Conservation (phyloP, 2,888 invertebrate genomes). For the Rotaria socialis region DNA sequence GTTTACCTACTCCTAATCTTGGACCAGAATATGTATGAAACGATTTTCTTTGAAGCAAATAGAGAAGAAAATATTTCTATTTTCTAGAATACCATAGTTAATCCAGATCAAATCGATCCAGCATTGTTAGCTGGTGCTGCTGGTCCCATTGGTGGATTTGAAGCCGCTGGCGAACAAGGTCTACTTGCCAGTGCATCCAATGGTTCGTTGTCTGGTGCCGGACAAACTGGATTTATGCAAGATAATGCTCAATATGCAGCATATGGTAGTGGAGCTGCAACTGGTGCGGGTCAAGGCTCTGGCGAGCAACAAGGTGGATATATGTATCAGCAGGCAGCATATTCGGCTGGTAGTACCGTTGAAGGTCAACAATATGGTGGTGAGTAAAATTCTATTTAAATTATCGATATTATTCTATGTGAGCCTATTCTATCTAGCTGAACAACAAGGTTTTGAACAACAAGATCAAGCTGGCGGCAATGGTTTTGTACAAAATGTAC, state of each 20-base stretch:
- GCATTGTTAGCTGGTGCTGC: constrained; percentile 9
- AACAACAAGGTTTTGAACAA: background rate
- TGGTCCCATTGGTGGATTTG: background rate
- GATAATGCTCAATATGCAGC: constrained; percentile 1
- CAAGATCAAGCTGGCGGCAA: background rate
- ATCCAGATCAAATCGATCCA: constrained; percentile 7
- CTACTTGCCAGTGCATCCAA: constrained; percentile 6
- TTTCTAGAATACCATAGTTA: background rate
- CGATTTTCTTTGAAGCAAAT: background rate
- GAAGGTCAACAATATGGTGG: constrained; percentile 30
- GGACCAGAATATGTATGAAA: constrained; percentile 28
- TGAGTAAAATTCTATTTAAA: background rate
- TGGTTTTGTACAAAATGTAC: constrained; percentile 21
- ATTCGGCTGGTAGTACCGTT: background rate
- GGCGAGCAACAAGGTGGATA: background rate
- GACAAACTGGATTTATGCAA: background rate
- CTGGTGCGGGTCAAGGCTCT: background rate
- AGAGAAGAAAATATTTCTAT: background rate
- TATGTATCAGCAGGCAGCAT: constrained; percentile 5
- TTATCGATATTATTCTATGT: background rate
- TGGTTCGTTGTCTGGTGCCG: background rate
- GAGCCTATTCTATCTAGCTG: background rate
- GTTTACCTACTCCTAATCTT: constrained; percentile 18
- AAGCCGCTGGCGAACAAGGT: constrained; percentile 17
- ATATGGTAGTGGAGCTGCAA: background rate